These are phyloP conservation scores for Ochropacha duplaris DNA, from an alignment of 2,888 invertebrate species.

Conservation along the genomic window DNA sequence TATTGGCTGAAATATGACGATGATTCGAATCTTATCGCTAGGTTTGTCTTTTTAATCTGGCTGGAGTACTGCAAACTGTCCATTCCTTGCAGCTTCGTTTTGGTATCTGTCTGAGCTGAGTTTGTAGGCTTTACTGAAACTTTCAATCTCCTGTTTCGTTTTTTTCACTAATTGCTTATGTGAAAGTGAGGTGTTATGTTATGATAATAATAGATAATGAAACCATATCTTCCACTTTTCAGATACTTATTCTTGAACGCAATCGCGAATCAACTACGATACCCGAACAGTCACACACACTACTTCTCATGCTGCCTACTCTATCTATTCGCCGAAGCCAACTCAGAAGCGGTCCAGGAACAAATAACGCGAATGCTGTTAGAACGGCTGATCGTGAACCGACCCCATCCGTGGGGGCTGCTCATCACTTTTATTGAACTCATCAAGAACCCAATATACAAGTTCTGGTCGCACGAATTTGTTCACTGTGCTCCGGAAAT, in stretches of 20 bases:
- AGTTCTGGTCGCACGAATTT: slow-evolving; percentile 99
- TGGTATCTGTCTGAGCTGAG: no score
- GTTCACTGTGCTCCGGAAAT: slow-evolving; percentile 99
- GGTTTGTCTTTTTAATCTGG: no score
- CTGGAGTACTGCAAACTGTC: no score
- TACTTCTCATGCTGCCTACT: slow-evolving; percentile 99
- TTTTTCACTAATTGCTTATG: no score
- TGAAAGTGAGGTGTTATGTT: no score
- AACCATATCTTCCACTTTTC: slow-evolving; percentile 22
- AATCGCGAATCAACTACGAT: slow-evolving; percentile 98
- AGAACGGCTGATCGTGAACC: slow-evolving; percentile 97
- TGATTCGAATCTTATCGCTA: no score
- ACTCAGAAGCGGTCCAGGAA: slow-evolving; percentile 98
- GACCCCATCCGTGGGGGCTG: slow-evolving; percentile 99
- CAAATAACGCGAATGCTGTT: slow-evolving; percentile 98
- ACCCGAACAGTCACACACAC: slow-evolving; percentile 99
- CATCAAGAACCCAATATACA: slow-evolving; percentile 98
- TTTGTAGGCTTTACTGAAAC: no score
- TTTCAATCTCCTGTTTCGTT: no score
- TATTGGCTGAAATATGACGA: no score
- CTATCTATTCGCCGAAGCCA: slow-evolving; percentile 98
- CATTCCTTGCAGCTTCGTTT: no score
- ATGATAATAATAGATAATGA: neutral
- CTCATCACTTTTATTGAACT: slow-evolving; percentile 99
- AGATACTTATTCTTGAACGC: slow-evolving; percentile 98